A percentile compares a stretch with the other conserved stretches of the same genome.
Evolutionary conservation across 1,140 invertebrate species (phyloP).

Genomic region (Saccostrea echinata): DNA sequence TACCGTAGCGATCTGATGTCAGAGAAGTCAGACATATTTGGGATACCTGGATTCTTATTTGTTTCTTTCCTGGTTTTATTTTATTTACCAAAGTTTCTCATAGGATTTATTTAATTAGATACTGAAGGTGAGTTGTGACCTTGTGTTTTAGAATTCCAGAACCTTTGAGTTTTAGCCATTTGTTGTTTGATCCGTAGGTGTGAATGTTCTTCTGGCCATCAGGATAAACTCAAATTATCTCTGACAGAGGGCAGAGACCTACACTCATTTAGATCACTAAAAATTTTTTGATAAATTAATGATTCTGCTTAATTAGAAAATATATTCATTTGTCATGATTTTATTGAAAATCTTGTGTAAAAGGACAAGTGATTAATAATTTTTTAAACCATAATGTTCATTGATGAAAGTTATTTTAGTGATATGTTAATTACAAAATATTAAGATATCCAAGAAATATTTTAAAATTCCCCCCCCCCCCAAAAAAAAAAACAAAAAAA

Average conservation of each 20-base stretch:
- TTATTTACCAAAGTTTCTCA: not conserved
- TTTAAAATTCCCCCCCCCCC: too few relatives aligned
- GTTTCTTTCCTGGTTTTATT: conserved; percentile 12
- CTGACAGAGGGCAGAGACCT: not conserved
- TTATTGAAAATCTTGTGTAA: too few relatives aligned
- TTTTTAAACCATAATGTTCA: too few relatives aligned
- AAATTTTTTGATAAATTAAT: too few relatives aligned
- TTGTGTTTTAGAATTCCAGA: not conserved
- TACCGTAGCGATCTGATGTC: conserved; percentile 33
- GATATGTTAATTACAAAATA: too few relatives aligned
- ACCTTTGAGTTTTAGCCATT: not conserved
- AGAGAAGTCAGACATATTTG: conserved; percentile 37
- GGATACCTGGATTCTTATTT: conserved; percentile 31
- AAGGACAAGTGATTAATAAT: too few relatives aligned
- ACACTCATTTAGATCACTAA: too few relatives aligned
- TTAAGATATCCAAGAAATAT: too few relatives aligned
- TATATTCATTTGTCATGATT: too few relatives aligned
- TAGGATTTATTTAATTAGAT: not conserved
- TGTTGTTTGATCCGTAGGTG: not conserved
- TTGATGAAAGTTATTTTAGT: too few relatives aligned
- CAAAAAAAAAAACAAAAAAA: too few relatives aligned
- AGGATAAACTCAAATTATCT: not conserved
- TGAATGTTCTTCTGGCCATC: not conserved
- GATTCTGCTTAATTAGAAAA: too few relatives aligned
- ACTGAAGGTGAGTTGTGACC: not conserved